A percentile compares a stretch with the other conserved stretches of the same genome.
Conservation (phyloP, 2,113 vertebrate genomes). For the Fregata magnificens region DNA sequence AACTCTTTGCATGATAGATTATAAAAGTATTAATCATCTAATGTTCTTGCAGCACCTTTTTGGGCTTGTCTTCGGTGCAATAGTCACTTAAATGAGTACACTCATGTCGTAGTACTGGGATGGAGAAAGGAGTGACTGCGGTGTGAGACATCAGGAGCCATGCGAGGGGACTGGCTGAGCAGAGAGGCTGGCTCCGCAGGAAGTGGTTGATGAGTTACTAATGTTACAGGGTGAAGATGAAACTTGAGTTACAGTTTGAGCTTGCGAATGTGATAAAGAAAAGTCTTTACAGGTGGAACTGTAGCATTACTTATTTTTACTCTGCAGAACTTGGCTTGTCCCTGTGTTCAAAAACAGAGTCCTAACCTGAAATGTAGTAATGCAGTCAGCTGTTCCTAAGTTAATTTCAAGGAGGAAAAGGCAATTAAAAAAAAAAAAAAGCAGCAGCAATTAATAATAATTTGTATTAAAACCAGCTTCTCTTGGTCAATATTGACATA, state of each 20-base stretch:
- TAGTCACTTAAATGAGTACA: neutral
- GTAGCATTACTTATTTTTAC: neutral
- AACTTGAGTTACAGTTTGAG: neutral
- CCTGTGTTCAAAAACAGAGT: neutral
- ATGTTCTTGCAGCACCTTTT: neutral
- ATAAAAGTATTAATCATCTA: slow-evolving; percentile 8
- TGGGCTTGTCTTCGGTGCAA: neutral
- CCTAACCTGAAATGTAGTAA: neutral
- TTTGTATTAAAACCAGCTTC: neutral
- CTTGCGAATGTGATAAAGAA: neutral
- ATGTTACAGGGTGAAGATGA: neutral
- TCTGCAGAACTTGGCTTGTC: neutral
- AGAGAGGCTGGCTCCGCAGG: slow-evolving; percentile 24
- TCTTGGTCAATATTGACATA: neutral
- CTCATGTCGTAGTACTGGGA: fast-evolving
- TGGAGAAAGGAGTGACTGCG: neutral
- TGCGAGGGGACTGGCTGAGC: neutral
- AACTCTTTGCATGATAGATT: neutral
- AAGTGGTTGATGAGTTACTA: slow-evolving; percentile 46
- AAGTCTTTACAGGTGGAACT: neutral
- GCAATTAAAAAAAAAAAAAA: neutral
- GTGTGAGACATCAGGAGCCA: neutral
- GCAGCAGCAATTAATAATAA: neutral
- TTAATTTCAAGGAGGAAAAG: neutral
- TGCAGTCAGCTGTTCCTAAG: neutral